Evolutionary conservation across 2,113 vertebrate species (phyloP).

Genomic region (Pseudonaja textilis): DNA sequence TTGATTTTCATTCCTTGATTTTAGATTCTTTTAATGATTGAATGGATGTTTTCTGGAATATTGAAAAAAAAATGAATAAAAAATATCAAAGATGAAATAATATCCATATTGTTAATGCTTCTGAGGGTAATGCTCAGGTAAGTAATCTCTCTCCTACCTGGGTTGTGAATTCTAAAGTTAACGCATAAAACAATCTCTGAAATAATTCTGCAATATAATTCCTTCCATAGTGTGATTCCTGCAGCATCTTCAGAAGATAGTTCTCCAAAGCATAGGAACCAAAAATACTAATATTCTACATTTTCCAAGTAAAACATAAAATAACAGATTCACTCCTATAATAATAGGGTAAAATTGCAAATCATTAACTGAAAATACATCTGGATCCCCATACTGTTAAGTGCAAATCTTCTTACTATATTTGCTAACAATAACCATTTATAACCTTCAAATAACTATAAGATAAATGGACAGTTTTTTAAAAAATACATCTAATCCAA

Average conservation of each 20-base stretch:
- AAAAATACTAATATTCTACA: background rate
- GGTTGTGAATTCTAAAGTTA: background rate
- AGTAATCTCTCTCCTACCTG: background rate
- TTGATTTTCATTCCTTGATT: conserved; percentile 49
- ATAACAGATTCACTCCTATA: background rate
- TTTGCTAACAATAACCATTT: background rate
- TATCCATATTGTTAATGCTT: conserved; percentile 44
- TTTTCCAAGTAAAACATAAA: background rate
- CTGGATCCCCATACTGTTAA: background rate
- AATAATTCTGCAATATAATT: background rate
- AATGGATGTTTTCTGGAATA: conserved; percentile 51
- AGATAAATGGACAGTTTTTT: background rate
- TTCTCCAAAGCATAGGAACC: background rate
- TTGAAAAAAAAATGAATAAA: background rate
- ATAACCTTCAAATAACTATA: background rate
- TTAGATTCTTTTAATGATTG: conserved; percentile 44
- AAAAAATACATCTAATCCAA: background rate
- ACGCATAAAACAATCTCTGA: background rate
- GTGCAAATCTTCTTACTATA: background rate
- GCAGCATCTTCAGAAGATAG: background rate
- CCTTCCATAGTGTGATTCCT: background rate
- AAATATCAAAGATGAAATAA: conserved; percentile 50
- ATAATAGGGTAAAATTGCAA: background rate
- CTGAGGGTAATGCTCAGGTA: background rate
- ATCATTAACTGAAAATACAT: background rate